Evolutionary conservation across 1,140 invertebrate genomes (phyloP).

Genomic region (Battus philenor): DNA sequence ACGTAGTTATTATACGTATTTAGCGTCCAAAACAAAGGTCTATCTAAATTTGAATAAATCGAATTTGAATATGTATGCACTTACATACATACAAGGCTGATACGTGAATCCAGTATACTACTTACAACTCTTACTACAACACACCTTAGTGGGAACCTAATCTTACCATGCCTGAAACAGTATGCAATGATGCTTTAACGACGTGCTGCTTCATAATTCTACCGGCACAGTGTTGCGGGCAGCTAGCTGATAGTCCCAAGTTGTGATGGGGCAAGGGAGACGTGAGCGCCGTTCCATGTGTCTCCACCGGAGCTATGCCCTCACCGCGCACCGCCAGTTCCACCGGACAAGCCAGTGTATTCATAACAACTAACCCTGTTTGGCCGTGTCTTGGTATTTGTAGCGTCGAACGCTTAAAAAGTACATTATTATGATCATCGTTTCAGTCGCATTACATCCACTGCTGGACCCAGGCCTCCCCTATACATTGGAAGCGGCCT

Average conservation of each 20-base stretch:
- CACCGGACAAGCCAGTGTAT: slow-evolving; percentile 42
- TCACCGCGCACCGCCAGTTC: slow-evolving; percentile 41
- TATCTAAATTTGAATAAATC: too few relatives aligned
- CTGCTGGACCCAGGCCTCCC: too few relatives aligned
- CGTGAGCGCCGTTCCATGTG: slow-evolving; percentile 46
- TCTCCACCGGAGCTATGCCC: slow-evolving; percentile 36
- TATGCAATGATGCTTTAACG: slow-evolving; percentile 33
- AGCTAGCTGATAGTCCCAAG: slow-evolving; percentile 29
- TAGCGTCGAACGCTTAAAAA: slow-evolving; percentile 50
- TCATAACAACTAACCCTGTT: slow-evolving; percentile 50
- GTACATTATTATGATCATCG: too few relatives aligned
- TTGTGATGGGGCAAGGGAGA: slow-evolving; percentile 36
- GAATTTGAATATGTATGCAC: too few relatives aligned
- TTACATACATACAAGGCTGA: too few relatives aligned
- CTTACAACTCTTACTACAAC: too few relatives aligned
- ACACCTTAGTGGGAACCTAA: too few relatives aligned
- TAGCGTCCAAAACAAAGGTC: too few relatives aligned
- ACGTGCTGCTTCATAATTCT: slow-evolving; percentile 39
- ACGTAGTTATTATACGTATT: too few relatives aligned
- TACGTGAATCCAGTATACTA: too few relatives aligned
- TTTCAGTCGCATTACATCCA: background rate
- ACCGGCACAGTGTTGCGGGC: slow-evolving; percentile 42
- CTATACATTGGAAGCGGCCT: too few relatives aligned
- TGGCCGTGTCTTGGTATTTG: slow-evolving; percentile 47
- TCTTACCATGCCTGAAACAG: slow-evolving; percentile 46